Base-by-base conservation (phyloP, 1,140 invertebrate genomes). In the Stegodyphus dumicola region DNA sequence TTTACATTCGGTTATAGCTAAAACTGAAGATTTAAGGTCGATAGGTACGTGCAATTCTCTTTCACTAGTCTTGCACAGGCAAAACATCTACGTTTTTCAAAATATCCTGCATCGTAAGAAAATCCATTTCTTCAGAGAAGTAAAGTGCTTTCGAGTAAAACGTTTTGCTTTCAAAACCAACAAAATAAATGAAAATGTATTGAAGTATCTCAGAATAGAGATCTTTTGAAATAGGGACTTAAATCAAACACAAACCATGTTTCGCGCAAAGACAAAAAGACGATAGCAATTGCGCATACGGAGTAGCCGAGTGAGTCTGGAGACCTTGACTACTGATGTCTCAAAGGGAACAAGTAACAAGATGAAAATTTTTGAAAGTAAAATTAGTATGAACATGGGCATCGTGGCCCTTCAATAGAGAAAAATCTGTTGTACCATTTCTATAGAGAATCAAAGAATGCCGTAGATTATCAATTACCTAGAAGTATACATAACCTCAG, bases 311-410 rank as follows among this genome's bases (percentile, higher is more conserved):
- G 78, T 60, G 69, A 81, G 64, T 81, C 73, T 64, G 52, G 69
- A 73, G 64, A 10, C 53, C 67, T 73, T 33, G 53, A 60, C 54
- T 73, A 65, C 18, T 73, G 77, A 69, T 70, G 77, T 70, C 52
- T 79, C 18, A 66, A 70, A 70, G 67, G 77, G 65, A 79, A 79
- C 67, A 79, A 79, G 67, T 70, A 54, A 48, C 80, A 53, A 49
- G 53, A 75, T 73, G 71, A 83, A 67, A 67, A 66, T 74, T 71
- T 83, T 83, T 83, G 80, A 83, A 83, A 83, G 80, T 83, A 75
- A 83, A 83, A 83, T 83, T 56, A 83, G 80, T 66, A 48, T 48
- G 71, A 83, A 83, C 53, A 51, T 73, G 54, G 79, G 51, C 17
- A 51, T 18, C 49, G 54, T 9, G 49, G 48, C 49, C 60, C 67